These are phyloP conservation scores for Sapayoa aenigma DNA, from an alignment of 2,113 vertebrate genomes.

Conservation along the genomic window DNA sequence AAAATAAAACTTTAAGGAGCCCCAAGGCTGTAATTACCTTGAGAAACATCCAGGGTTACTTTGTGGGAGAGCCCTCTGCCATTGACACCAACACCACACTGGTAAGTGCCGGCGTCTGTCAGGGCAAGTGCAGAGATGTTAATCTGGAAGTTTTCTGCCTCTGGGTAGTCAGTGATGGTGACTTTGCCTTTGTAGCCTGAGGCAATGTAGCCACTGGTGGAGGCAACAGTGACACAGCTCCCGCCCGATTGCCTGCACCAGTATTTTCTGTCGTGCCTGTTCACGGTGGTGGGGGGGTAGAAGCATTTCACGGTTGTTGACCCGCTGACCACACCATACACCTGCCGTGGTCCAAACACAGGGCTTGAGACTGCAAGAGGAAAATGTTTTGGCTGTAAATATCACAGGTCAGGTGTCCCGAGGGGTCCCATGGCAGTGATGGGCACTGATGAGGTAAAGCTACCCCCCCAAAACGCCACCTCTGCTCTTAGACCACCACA, in stretches of 20 bases:
- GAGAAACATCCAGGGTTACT: conserved; percentile 37
- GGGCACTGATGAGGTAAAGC: neutral
- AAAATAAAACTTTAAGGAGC: neutral
- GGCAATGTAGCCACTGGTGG: neutral
- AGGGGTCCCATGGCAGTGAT: fast-evolving
- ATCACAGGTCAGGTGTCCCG: fast-evolving
- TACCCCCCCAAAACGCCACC: neutral
- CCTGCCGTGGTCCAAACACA: conserved; percentile 70
- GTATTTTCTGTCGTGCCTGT: conserved; percentile 71
- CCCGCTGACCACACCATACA: neutral
- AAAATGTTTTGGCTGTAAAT: fast-evolving
- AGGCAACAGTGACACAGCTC: conserved; percentile 13
- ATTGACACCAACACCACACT: conserved; percentile 65
- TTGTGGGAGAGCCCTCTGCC: conserved; percentile 49
- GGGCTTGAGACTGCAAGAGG: conserved; percentile 44
- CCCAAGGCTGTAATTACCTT: conserved; percentile 34
- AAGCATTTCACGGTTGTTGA: conserved; percentile 52
- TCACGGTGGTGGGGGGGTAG: conserved; percentile 60
- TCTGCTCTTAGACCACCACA: neutral
- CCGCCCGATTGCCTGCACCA: conserved; percentile 48
- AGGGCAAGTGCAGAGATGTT: neutral
- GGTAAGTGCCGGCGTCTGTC: conserved; percentile 55
- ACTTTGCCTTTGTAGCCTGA: neutral
- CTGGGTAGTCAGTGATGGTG: conserved; percentile 37
- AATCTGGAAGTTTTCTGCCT: conserved; percentile 30